A percentile compares a stretch with the other conserved stretches of the same genome.
These are phyloP conservation scores for Leptinotarsa defecta DNA, from an alignment of 1,140 invertebrate species.

Conservation along the genomic window DNA sequence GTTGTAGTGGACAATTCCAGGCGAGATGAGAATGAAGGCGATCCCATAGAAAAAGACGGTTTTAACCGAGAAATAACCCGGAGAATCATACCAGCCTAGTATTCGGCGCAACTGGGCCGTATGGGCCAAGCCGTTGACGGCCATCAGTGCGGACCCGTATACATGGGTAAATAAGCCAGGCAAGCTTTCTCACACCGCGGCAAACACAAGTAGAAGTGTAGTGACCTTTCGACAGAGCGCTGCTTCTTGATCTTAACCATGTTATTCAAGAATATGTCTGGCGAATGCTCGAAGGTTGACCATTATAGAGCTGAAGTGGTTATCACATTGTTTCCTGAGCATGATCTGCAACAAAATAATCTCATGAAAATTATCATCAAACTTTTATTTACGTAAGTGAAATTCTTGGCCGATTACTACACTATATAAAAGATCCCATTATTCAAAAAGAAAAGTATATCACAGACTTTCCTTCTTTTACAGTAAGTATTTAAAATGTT, in stretches of 20 bases:
- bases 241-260: not conserved
- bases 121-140: conserved; percentile 10
- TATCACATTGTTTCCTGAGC: not conserved
- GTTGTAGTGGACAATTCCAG: not conserved
- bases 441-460: too few species aligned
- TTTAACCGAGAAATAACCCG: not conserved
- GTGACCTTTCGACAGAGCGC: not conserved
- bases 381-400: too few species aligned
- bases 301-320: too few species aligned
- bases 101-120: conserved; percentile 21
- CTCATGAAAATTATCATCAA: not conserved
- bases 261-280: not conserved
- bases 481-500: too few species aligned
- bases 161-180: conserved; percentile 5
- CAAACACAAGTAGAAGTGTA: not conserved
- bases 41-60: conserved; percentile 7
- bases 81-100: conserved; percentile 9
- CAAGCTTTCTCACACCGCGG: not conserved
- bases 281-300: not conserved
- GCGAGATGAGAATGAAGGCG: conserved; percentile 1
- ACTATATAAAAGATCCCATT: too few species aligned
- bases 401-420: too few species aligned
- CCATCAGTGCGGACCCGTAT: conserved; percentile 15
- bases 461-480: too few species aligned
- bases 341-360: not conserved